Evolutionary conservation across 2,797 vertebrate genomes (phyloP).

Genomic region (Notoglanidium macrostoma): DNA sequence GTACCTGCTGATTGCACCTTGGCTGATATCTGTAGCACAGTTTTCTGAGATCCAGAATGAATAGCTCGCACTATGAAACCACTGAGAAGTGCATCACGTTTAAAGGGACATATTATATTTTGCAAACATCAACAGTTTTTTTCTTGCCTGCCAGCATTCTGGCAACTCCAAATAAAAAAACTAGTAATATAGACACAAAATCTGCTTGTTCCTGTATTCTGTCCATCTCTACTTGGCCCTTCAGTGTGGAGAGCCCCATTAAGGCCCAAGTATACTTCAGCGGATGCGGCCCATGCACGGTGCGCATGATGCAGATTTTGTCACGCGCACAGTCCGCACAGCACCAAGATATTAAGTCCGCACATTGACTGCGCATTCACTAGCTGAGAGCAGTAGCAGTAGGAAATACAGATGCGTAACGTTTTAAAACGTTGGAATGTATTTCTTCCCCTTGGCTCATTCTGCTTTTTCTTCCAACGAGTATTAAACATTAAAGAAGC

Average conservation of each 20-base stretch:
- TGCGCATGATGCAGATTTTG: no score
- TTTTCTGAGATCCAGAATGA: neutral
- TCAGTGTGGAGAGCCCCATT: slow-evolving; percentile 10
- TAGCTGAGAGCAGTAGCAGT: no score
- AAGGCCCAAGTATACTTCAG: no score
- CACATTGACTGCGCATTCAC: no score
- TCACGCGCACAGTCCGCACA: no score
- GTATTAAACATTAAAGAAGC: no score
- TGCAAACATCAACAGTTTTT: neutral
- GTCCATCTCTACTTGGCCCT: slow-evolving; percentile 1
- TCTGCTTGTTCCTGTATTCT: neutral
- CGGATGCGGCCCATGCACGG: no score
- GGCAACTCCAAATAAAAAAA: neutral
- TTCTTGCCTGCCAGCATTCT: neutral
- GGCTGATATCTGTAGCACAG: neutral
- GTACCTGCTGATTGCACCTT: neutral
- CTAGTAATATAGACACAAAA: neutral
- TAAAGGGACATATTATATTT: neutral
- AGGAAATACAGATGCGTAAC: no score
- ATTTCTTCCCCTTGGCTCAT: no score
- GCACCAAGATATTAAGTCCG: no score
- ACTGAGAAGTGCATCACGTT: neutral
- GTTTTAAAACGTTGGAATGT: no score
- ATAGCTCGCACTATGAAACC: neutral
- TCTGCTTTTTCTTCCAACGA: no score